These are phyloP conservation scores for Leptinotarsa defecta DNA, from an alignment of 1,140 invertebrate genomes.

Conservation along the genomic window DNA sequence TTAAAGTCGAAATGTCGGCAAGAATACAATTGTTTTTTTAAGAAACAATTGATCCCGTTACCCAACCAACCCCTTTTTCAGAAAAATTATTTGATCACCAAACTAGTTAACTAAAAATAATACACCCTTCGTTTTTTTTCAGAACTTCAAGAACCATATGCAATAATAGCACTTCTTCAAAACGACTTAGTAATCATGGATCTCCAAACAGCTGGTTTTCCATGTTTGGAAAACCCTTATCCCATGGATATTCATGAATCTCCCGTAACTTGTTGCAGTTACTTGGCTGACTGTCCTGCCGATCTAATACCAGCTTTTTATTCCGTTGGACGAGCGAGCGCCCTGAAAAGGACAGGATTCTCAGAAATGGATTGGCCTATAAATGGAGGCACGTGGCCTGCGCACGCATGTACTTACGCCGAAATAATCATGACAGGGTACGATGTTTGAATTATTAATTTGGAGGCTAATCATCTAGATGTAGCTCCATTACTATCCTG, in stretches of 20 bases:
- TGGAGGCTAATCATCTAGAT: background rate
- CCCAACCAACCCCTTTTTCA: too few species aligned
- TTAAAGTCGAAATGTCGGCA: too few species aligned
- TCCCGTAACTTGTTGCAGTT: conserved; percentile 93
- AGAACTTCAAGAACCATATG: conserved; percentile 97
- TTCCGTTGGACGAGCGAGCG: conserved; percentile 59
- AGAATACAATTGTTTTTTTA: too few species aligned
- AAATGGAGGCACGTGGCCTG: conserved; percentile 92
- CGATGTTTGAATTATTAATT: conserved; percentile 4
- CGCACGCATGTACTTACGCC: conserved; percentile 90
- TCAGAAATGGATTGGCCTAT: conserved; percentile 96
- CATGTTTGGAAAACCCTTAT: conserved; percentile 99
- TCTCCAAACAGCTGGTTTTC: conserved; percentile 90
- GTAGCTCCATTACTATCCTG: too few species aligned
- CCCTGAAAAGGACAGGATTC: conserved; percentile 73
- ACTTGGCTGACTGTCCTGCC: conserved; percentile 95
- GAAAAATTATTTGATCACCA: too few species aligned
- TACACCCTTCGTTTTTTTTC: too few species aligned
- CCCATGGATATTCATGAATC: conserved; percentile 99
- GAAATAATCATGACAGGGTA: conserved; percentile 96
- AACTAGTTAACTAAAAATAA: too few species aligned
- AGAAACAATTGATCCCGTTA: too few species aligned
- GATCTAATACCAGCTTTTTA: conserved; percentile 93
- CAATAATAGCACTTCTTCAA: conserved; percentile 94
- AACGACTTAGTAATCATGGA: conserved; percentile 99